Evolutionary conservation across 2,797 vertebrate species (phyloP), one percentile per base, ranked within the genome.

Genomic region (Xerus rutilus): DNA sequence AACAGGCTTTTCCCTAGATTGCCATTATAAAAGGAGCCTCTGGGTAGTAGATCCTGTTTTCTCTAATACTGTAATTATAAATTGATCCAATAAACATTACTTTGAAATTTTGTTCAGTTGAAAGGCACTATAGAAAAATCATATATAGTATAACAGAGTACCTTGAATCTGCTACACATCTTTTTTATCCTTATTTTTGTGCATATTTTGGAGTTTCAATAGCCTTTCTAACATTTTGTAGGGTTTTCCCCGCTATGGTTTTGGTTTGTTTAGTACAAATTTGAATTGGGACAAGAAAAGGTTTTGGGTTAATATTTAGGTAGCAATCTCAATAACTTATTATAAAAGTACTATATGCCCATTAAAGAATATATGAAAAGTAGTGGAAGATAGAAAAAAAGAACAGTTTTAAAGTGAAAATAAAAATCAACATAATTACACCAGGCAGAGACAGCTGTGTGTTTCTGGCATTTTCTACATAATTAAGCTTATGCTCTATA

Each of bases 91-190:
- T 69, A 96, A 97, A 91, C n/a, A 35, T 91, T 64, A 83, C 87
- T 94, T 96, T 79, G 93, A 73, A 76, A 92, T 97, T 91, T 86
- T 57, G 39, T 47, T 90, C 83, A 86, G 17, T 91, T 67, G 52
- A 96, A 98, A 92, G 49, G 47, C 57, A 69, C 57, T 76, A 32
- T 72, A 81, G 73, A 97, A 97, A 94, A 92, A 81, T 72, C 74
- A 49, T 4, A 17, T n/a, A 30, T 54, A 10, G 89, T 62, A 65
- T 43, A 73, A 15, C 23, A 54, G 15, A 77, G 72, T 54, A 77
- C 13, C 64, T 85, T 52, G 25, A 93, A 5, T 91, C 39, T 77
- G 32, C 74, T n/a, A 83, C 64, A 70, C 17, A 76, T 94, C 30
- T 77, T 47, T 91, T 94, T 95, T 82, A 28, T 74, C 35, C 28